Conservation (phyloP, 2,797 vertebrate species). For the Microchirus variegatus region DNA sequence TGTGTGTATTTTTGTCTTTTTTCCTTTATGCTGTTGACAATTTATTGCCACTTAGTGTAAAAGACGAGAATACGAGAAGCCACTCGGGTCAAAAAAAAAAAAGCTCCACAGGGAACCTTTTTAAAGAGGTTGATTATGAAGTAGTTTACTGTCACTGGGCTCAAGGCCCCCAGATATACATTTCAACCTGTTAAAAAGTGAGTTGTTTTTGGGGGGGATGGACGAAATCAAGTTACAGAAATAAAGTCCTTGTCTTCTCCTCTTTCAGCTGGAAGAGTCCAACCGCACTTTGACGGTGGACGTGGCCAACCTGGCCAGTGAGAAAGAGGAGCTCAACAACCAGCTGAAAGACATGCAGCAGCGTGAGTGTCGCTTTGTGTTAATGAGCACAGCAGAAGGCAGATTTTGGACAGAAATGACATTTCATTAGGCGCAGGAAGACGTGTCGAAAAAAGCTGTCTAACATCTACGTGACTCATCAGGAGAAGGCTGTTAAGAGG, state of each 20-base stretch:
- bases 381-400: conserved; percentile 18
- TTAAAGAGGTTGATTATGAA: conserved; percentile 1
- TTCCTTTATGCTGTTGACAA: background rate
- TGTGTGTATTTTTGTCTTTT: too few species aligned
- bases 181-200: background rate
- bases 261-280: conserved; percentile 91
- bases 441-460: conserved; percentile 29
- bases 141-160: background rate
- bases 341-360: conserved; percentile 91
- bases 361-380: conserved; percentile 78
- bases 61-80: background rate
- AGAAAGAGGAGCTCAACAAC: conserved; percentile 98
- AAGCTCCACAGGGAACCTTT: background rate
- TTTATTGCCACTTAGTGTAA: background rate
- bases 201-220: too few species aligned
- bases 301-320: conserved; percentile 93
- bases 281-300: conserved; percentile 95
- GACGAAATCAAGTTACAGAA: background rate
- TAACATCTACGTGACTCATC: conserved; percentile 13
- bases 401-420: conserved; percentile 2
- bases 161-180: background rate
- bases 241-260: background rate
- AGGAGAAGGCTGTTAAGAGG: background rate
- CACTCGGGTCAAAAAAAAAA: too few species aligned
- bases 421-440: conserved; percentile 18